Evolutionary conservation across 2,113 vertebrate species (phyloP).

Genomic region (Pampusana beccarii): DNA sequence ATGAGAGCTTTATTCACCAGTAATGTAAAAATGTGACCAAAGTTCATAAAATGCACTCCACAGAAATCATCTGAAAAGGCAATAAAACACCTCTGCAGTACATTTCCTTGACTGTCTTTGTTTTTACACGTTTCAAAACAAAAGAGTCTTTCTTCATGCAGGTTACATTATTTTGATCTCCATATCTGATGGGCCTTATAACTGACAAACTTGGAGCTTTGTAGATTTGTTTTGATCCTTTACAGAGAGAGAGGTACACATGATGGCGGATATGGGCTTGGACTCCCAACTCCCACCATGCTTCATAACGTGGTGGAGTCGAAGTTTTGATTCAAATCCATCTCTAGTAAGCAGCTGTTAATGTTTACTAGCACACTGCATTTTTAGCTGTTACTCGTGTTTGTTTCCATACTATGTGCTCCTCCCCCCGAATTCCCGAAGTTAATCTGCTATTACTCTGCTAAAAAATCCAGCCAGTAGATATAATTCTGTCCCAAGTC

Average conservation of each 20-base stretch:
- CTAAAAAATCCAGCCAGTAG: neutral
- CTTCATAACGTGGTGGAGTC: neutral
- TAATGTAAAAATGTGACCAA: constrained; percentile 5
- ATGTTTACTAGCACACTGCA: neutral
- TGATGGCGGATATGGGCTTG: neutral
- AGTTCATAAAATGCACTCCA: constrained; percentile 3
- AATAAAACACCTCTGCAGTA: constrained; percentile 15
- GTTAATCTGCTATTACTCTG: neutral
- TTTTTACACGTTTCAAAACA: neutral
- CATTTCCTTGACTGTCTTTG: constrained; percentile 1
- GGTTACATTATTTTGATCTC: neutral
- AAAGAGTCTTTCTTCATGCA: neutral
- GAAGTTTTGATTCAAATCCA: neutral
- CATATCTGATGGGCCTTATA: neutral
- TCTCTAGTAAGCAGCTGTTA: neutral
- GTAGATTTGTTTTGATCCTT: neutral
- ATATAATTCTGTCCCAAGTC: neutral
- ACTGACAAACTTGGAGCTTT: neutral
- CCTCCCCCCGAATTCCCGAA: neutral
- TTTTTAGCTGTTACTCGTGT: neutral
- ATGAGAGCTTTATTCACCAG: constrained; percentile 15
- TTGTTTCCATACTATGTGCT: neutral
- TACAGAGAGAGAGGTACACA: neutral
- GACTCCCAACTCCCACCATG: neutral
- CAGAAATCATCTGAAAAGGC: constrained; percentile 39